Percentiles rank a stretch among this genome's conserved stretches.
Evolutionary conservation across 2,113 vertebrate genomes (phyloP).

Genomic region (Gambusia holbrooki): DNA sequence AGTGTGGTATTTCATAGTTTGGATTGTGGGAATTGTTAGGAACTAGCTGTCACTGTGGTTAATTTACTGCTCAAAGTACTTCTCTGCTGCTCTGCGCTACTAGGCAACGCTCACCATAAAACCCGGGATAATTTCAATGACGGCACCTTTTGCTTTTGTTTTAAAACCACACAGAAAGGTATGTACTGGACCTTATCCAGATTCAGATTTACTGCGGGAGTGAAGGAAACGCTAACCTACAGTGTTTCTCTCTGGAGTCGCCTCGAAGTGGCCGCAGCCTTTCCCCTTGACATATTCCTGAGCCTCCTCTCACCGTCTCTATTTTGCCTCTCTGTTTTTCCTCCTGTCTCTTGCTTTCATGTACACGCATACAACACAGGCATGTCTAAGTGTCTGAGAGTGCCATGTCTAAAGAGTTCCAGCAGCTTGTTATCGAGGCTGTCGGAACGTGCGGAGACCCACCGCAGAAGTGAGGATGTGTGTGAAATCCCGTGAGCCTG

Average conservation of each 20-base stretch:
- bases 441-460: conserved; percentile 68
- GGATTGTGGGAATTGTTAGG: conserved; percentile 61
- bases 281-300: conserved; percentile 63
- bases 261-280: conserved; percentile 49
- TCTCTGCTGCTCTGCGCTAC: conserved; percentile 1
- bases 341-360: conserved; percentile 40
- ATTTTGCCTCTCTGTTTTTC: conserved; percentile 47
- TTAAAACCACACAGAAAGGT: conserved; percentile 40
- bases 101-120: conserved; percentile 32
- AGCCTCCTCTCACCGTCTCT: conserved; percentile 49
- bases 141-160: conserved; percentile 55
- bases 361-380: conserved; percentile 53
- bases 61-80: conserved; percentile 45
- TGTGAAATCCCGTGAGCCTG: conserved; percentile 72
- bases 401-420: conserved; percentile 68
- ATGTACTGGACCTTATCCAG: conserved; percentile 60
- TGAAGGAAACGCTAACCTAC: conserved; percentile 47
- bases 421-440: conserved; percentile 70
- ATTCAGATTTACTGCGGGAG: conserved; percentile 63
- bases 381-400: conserved; percentile 64
- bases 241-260: conserved; percentile 13
- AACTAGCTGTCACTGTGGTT: conserved; percentile 47
- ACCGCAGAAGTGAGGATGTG: conserved; percentile 73
- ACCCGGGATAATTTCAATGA: conserved; percentile 45
- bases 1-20: conserved; percentile 51